Percentiles rank a stretch among this genome's conserved stretches.
Conservation (phyloP, 2,888 invertebrate genomes). For the Phalera bucephala region DNA sequence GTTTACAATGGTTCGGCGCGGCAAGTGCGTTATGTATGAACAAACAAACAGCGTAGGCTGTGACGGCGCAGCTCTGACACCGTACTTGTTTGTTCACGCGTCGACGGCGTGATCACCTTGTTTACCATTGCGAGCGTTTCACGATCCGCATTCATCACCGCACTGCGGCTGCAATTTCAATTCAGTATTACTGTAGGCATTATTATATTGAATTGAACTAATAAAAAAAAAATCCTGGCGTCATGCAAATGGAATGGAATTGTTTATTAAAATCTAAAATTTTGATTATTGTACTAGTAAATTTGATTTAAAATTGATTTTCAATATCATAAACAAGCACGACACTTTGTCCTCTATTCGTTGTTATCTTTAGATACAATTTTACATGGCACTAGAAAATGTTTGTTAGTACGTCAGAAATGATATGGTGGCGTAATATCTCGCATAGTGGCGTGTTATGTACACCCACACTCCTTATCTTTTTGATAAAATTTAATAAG, state of each 20-base stretch:
- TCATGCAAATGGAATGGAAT: too few species aligned
- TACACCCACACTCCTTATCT: constrained; percentile 33
- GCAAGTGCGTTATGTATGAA: constrained; percentile 6
- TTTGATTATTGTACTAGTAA: too few species aligned
- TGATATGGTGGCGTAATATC: constrained; percentile 30
- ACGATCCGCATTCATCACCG: constrained; percentile 55
- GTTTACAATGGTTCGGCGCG: constrained; percentile 9
- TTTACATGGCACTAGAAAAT: too few species aligned
- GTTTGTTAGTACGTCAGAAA: constrained; percentile 28
- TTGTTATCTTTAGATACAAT: constrained; percentile 11
- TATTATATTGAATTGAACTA: neutral
- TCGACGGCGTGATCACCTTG: constrained; percentile 69
- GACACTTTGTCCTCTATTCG: neutral
- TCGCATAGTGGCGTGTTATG: constrained; percentile 14
- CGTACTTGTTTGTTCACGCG: constrained; percentile 80
- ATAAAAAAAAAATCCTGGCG: too few species aligned
- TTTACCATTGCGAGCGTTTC: constrained; percentile 67
- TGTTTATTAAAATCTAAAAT: too few species aligned
- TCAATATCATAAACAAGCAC: too few species aligned
- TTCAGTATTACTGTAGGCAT: constrained; percentile 14
- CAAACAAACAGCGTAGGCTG: constrained; percentile 32
- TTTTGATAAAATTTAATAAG: constrained; percentile 19
- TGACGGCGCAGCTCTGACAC: constrained; percentile 45
- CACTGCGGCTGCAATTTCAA: constrained; percentile 41
- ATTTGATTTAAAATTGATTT: too few species aligned